These are phyloP conservation scores for Xestobium rufovillosum DNA, from an alignment of 2,888 invertebrate genomes.

Conservation along the genomic window DNA sequence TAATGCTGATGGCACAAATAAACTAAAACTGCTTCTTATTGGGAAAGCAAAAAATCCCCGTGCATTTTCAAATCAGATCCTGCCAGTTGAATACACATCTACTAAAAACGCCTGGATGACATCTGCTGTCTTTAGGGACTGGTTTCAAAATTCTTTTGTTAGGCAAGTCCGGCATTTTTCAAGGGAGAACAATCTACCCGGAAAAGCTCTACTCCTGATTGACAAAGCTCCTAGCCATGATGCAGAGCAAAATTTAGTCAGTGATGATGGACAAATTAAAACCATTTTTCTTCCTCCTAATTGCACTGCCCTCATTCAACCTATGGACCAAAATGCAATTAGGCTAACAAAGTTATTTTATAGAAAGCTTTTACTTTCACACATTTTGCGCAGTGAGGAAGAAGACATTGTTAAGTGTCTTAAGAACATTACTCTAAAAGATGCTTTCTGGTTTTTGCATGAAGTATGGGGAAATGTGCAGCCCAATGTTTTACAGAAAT, in stretches of 20 bases:
- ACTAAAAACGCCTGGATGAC: no score
- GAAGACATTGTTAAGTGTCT: no score
- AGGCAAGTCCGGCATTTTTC: constrained; percentile 12
- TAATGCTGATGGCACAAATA: no score
- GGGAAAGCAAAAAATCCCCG: constrained; percentile 16
- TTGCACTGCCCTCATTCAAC: constrained; percentile 14
- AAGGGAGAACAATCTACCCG: neutral
- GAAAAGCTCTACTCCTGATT: constrained; percentile 12
- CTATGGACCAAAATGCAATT: no score
- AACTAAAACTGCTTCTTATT: constrained; percentile 13
- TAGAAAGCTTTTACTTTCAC: no score
- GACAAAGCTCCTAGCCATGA: constrained; percentile 15
- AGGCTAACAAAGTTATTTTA: no score
- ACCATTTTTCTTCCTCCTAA: constrained; percentile 12
- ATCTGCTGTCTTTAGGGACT: constrained; percentile 15
- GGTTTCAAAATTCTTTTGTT: constrained; percentile 15
- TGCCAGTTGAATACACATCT: constrained; percentile 12
- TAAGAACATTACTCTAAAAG: no score
- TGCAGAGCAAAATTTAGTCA: constrained; percentile 9
- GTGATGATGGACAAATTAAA: constrained; percentile 4
- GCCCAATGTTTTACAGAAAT: no score
- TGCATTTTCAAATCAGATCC: constrained; percentile 4
- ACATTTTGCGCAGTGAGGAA: no score
- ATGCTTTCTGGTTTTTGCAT: no score
- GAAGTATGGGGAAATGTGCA: no score